These are phyloP conservation scores for Drosophila imparisetae DNA, from an alignment of 2,888 invertebrate genomes.

Conservation along the genomic window DNA sequence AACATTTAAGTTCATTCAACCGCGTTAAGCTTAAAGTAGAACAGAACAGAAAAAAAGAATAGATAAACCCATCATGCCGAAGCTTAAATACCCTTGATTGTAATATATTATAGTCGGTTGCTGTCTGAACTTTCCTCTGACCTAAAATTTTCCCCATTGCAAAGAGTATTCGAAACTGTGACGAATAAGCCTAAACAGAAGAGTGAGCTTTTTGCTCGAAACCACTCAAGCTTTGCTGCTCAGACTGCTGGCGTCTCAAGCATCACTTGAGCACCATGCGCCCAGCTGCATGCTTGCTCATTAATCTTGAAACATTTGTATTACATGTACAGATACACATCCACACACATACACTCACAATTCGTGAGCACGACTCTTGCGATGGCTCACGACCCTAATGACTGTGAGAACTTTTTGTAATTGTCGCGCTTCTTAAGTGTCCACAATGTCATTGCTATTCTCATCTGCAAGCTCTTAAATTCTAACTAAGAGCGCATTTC, in stretches of 20 bases:
- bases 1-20: constrained; percentile 59
- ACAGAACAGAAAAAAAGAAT: neutral
- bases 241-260: constrained; percentile 59
- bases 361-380: constrained; percentile 66
- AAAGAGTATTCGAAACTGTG: neutral
- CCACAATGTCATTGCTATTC: constrained; percentile 49
- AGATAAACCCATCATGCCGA: neutral
- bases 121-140: neutral
- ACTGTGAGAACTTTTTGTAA: constrained; percentile 72
- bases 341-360: constrained; percentile 28
- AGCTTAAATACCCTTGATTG: neutral
- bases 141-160: neutral
- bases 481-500: constrained; percentile 48
- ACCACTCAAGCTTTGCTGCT: constrained; percentile 55
- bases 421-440: constrained; percentile 35
- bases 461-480: constrained; percentile 49
- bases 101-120: neutral
- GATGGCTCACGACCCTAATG: constrained; percentile 73
- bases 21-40: constrained; percentile 3
- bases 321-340: constrained; percentile 1
- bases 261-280: constrained; percentile 49
- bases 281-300: constrained; percentile 33
- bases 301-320: constrained; percentile 27
- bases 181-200: neutral
- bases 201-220: constrained; percentile 41